Conservation (phyloP, 2,113 vertebrate species). For the Struthidea cinerea region DNA sequence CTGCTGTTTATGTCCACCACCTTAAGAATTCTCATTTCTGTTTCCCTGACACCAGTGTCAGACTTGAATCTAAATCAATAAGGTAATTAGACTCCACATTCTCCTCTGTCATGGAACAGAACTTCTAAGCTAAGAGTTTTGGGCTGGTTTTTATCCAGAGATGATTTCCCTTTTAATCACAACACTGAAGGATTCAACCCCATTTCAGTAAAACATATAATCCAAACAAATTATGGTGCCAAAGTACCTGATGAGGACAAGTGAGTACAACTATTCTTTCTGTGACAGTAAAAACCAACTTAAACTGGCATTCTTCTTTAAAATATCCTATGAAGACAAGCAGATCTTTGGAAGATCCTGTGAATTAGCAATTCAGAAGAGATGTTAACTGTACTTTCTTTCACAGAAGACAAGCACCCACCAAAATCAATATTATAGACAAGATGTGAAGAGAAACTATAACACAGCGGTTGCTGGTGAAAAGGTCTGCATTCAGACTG, state of each 20-base stretch:
- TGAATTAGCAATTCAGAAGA: neutral
- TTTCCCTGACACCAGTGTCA: neutral
- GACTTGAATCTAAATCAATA: neutral
- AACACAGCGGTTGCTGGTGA: neutral
- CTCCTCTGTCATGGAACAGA: neutral
- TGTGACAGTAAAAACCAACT: neutral
- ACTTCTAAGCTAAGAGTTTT: neutral
- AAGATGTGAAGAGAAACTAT: neutral
- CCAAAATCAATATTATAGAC: neutral
- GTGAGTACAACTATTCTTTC: neutral
- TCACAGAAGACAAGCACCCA: neutral
- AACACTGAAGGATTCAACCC: neutral
- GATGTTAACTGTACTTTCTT: neutral
- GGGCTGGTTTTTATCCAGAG: neutral
- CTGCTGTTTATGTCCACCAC: neutral
- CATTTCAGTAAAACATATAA: neutral
- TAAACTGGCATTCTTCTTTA: neutral
- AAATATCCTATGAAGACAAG: neutral
- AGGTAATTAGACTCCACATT: neutral
- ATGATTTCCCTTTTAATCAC: neutral
- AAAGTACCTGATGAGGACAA: neutral
- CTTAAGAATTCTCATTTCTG: neutral
- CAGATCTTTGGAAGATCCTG: neutral
- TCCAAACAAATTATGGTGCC: neutral
- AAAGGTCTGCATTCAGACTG: neutral